Evolutionary conservation across 2,888 invertebrate species (phyloP), one percentile per base, ranked within the genome.

Genomic region (Serrognathus titanus): DNA sequence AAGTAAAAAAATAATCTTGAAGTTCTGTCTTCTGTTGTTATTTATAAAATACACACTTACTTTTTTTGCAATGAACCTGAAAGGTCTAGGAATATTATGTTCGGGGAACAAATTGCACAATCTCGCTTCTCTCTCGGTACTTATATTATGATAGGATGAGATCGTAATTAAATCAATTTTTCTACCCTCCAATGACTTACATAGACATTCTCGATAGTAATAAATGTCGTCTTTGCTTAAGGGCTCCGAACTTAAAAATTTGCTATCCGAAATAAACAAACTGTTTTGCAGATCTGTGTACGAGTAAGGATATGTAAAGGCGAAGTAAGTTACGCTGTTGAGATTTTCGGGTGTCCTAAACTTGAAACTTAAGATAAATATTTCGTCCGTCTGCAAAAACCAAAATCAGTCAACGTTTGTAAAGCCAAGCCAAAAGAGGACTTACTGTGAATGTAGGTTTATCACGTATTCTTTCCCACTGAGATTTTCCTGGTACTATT

Each of bases 271-370:
- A 48, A 82, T 83, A 63, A 82, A 82, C 24, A 94, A 79, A 68
- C 86, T 83, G 61, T 86, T 85, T 75, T 92, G 90, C 51, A 91
- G 81, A 68, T 95, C 94, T 0, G 84, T 82, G 72, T 92, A 94
- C 0, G 93, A 89, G 78, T 87, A 94, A 1, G 95, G 95, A 77
- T 90, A 95, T 5, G 94, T 94, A 77, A 95, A 95, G 0, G 94
- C 94, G 79, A 94, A 91, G 78, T 91, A 94, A 6, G 88, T 87
- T 3, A 87, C 85, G 13, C 89, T 86, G 60, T 86, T 84, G 2
- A 80, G 67, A 79, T 86, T 91, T 67, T 88, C 92, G 54, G 84
- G 82, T 12, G 87, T 85, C 20, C 83, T 82, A 74, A 85, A 89
- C 71, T 85, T 85, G 77, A 91, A 92, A 61, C 86, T 88, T 64